A percentile compares a stretch with the other conserved stretches of the same genome.
phyloP scores from a whole-genome alignment of 1,140 invertebrate genomes.

The Papilio helenus region DNA sequence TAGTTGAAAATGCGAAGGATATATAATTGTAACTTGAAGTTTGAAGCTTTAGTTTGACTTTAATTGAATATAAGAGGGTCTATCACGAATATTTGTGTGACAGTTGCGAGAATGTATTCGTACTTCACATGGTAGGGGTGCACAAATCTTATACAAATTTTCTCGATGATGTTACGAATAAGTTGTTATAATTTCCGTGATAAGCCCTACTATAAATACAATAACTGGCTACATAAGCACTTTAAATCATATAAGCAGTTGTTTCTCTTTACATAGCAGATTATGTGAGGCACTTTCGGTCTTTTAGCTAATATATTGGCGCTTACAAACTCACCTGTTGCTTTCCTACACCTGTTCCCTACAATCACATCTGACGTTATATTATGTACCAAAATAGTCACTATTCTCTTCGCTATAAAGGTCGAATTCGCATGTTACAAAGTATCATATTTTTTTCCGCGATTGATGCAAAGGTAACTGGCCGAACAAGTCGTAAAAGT shows the following conservation, averaged over 20 bases:
- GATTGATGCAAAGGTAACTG: slow-evolving; percentile 53
- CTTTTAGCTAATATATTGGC: slow-evolving; percentile 76
- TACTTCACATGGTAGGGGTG: too few relatives aligned
- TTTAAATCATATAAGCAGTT: slow-evolving; percentile 30
- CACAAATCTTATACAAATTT: too few relatives aligned
- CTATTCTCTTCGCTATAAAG: slow-evolving; percentile 39
- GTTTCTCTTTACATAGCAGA: slow-evolving; percentile 60
- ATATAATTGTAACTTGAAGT: too few relatives aligned
- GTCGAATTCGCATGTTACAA: slow-evolving; percentile 40
- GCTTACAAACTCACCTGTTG: slow-evolving; percentile 78
- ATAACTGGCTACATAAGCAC: background rate
- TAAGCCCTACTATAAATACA: too few relatives aligned
- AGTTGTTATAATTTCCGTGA: too few relatives aligned
- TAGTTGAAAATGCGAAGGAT: too few relatives aligned
- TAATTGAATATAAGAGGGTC: too few relatives aligned
- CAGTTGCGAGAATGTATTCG: too few relatives aligned
- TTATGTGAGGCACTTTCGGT: slow-evolving; percentile 74
- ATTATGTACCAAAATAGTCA: slow-evolving; percentile 42
- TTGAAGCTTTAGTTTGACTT: too few relatives aligned
- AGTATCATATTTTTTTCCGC: slow-evolving; percentile 52
- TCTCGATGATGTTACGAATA: too few relatives aligned
- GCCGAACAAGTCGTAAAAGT: slow-evolving; percentile 62
- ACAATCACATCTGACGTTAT: slow-evolving; percentile 72
- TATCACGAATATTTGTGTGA: too few relatives aligned
- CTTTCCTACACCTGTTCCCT: slow-evolving; percentile 70